Evolutionary conservation across 1,140 invertebrate genomes (phyloP).

Genomic region (Druon quercuslanigerum): DNA sequence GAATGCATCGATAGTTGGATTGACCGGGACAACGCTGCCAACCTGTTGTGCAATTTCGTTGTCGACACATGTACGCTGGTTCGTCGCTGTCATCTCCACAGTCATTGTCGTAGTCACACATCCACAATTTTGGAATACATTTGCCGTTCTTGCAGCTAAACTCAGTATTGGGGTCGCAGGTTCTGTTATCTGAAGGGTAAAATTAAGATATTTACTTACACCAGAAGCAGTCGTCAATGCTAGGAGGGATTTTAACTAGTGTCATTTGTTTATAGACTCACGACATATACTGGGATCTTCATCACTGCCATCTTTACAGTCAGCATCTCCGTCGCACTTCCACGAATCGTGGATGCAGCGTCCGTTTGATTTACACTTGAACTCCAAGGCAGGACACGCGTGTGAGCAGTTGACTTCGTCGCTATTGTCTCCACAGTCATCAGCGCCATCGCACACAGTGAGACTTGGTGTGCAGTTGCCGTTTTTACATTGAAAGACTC

Average conservation of each 20-base stretch:
- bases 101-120: conserved; percentile 95
- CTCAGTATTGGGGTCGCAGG: conserved; percentile 89
- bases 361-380: conserved; percentile 93
- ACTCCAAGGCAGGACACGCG: conserved; percentile 93
- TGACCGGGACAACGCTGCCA: conserved; percentile 94
- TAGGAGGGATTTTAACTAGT: no score
- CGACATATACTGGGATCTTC: conserved; percentile 92
- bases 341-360: conserved; percentile 94
- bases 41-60: conserved; percentile 92
- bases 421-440: conserved; percentile 91
- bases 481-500: conserved; percentile 96
- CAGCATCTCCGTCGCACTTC: conserved; percentile 96
- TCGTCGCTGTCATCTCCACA: conserved; percentile 96
- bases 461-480: conserved; percentile 94
- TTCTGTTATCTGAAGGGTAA: conserved; percentile 80
- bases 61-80: conserved; percentile 92
- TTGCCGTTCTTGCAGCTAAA: conserved; percentile 93
- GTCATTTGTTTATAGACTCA: conserved; percentile 70
- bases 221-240: background rate
- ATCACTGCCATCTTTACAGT: conserved; percentile 96
- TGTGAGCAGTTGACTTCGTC: conserved; percentile 89
- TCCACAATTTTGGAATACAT: conserved; percentile 97
- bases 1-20: conserved; percentile 94
- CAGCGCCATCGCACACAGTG: conserved; percentile 93
- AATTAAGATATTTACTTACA: background rate